Evolutionary conservation across 2,888 invertebrate genomes (phyloP), one percentile per base, ranked within the genome.

Genomic region (Scaptodrosophila latifasciaeformis): DNA sequence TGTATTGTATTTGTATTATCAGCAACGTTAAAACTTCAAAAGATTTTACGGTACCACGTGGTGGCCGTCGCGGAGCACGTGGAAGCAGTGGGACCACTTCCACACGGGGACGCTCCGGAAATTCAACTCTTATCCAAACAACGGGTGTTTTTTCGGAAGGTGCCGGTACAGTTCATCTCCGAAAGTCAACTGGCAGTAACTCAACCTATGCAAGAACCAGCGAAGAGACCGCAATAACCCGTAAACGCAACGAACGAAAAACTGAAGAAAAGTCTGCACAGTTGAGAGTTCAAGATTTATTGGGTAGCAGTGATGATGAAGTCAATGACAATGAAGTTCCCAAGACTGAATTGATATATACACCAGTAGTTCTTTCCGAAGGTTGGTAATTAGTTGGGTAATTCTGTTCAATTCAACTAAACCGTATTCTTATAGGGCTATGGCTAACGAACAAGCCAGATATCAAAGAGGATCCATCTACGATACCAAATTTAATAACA

Each of bases 91-190:
- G 70, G 3, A 45, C 64, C n/a, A 63, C 31, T 59, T 13, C 18
- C 2, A 17, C 37, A 13, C 37, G 80, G 10, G 70, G 65, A 5
- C 67, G 79, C n/a, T 74, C 70, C 27, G 82, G 70, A n/a, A 71
- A 68, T 15, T 70, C 77, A 0, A 54, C 82, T 2, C 65, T 86
- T 0, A 82, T 86, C 21, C 86, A 86, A 65, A 85, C 86, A 0
- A 62, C 84, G 1, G 86, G 86, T 3, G 77, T 86, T 0, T 86
- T 86, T 51, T 86, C 86, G 0, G 86, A 86, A 49, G 86, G 86
- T 17, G 85, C 84, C 7, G 86, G 85, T 1, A 81, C 80, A 1
- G 56, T 77, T 1, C 71, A 79, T 34, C 27, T 78, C 37, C 81
- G 83, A 0, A 79, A 76, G 48, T 56, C 72, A 0, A 56, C 68